Percentiles rank a stretch among this genome's conserved stretches.
phyloP scores from a whole-genome alignment of 2,113 vertebrate genomes.

The Heterotilapia buettikoferi region DNA sequence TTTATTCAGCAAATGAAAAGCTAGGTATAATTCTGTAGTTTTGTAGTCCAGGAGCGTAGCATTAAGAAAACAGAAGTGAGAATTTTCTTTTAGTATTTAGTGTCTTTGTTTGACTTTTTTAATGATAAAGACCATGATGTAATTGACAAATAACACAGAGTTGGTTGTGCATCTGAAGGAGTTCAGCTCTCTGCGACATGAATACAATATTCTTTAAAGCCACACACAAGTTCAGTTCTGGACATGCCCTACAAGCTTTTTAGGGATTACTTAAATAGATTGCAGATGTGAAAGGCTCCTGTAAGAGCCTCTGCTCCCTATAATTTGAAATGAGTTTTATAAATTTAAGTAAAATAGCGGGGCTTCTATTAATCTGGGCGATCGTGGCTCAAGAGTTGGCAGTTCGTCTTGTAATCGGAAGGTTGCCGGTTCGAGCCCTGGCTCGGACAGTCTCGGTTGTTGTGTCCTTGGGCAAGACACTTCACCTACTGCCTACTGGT shows the following conservation, averaged over 20 bases:
- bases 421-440: rapidly evolving
- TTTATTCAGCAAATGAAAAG: neutral
- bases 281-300: neutral
- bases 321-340: neutral
- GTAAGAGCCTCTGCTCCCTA: neutral
- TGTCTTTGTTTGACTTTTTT: neutral
- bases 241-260: neutral
- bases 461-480: neutral
- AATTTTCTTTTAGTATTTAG: neutral
- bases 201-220: neutral
- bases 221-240: neutral
- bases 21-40: neutral
- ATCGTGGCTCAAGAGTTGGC: neutral
- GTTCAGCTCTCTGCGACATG: neutral
- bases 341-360: neutral
- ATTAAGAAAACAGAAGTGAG: neutral
- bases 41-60: neutral
- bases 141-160: neutral
- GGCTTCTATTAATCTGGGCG: neutral
- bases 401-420: rapidly evolving
- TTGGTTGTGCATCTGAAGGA: neutral
- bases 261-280: neutral
- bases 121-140: neutral
- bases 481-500: neutral
- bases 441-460: rapidly evolving